Percentiles rank a stretch among this genome's conserved stretches.
These are phyloP conservation scores for Drosophila santomea DNA, from an alignment of 1,140 invertebrate species.

Conservation along the genomic window DNA sequence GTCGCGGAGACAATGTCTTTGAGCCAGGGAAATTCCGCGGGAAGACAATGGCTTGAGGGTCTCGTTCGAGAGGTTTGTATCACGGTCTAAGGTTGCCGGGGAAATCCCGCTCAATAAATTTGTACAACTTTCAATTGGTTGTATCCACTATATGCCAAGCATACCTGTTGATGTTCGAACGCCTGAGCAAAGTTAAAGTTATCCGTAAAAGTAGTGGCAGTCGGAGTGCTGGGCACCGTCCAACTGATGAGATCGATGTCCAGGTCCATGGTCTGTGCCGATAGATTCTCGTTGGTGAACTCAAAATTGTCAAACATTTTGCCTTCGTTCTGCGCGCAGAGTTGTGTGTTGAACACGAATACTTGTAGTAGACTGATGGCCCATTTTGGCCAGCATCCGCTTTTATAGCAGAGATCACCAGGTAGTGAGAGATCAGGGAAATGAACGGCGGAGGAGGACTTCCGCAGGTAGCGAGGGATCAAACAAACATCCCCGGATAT, in stretches of 20 bases:
- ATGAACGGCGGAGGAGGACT: not conserved
- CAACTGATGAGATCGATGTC: conserved; percentile 74
- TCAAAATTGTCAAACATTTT: conserved; percentile 75
- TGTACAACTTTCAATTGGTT: not conserved
- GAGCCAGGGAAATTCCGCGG: conserved; percentile 37
- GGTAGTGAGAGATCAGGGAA: conserved; percentile 13
- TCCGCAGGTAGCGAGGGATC: conserved; percentile 20
- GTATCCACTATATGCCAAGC: not conserved
- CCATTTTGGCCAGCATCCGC: not conserved
- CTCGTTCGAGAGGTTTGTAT: conserved; percentile 11
- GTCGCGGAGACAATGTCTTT: conserved; percentile 21
- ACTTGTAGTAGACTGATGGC: conserved; percentile 68
- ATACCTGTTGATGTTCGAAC: conserved; percentile 51
- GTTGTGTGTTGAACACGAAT: conserved; percentile 73
- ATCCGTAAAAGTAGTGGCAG: conserved; percentile 42
- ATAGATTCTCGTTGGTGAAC: conserved; percentile 68
- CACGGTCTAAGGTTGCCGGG: conserved; percentile 10
- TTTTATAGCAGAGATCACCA: conserved; percentile 61
- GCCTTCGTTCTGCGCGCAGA: conserved; percentile 3
- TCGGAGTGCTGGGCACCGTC: conserved; percentile 31
- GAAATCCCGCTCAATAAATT: conserved; percentile 14
- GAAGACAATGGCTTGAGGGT: conserved; percentile 33
- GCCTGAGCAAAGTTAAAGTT: conserved; percentile 18
- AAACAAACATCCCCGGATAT: conserved; percentile 27
- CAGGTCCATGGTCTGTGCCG: conserved; percentile 75